A percentile compares a stretch with the other conserved stretches of the same genome.
Conservation (phyloP, 2,113 vertebrate species). For the Hyla sarda region DNA sequence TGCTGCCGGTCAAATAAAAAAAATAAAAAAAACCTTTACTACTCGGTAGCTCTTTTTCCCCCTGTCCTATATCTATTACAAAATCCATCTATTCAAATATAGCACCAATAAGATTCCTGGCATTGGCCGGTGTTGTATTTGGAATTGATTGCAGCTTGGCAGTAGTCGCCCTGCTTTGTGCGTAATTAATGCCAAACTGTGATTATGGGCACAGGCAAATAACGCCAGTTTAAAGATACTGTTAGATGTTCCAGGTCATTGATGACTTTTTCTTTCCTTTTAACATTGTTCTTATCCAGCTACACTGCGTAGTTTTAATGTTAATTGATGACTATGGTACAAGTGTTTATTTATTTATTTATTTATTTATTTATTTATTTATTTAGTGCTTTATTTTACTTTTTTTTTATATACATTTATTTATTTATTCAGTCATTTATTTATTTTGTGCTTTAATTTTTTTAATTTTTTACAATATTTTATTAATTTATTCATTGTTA, state of each 20-base stretch:
- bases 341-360: no score
- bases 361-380: no score
- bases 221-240: conserved; percentile 52
- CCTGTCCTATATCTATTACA: conserved; percentile 55
- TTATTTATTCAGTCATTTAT: no score
- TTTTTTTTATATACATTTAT: no score
- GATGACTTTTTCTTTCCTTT: conserved; percentile 27
- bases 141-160: conserved; percentile 60
- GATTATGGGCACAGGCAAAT: conserved; percentile 54
- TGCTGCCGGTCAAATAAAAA: background rate
- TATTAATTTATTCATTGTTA: no score
- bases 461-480: no score
- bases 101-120: conserved; percentile 58
- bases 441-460: no score
- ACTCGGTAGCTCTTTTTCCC: background rate
- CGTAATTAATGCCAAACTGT: conserved; percentile 60
- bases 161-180: conserved; percentile 51
- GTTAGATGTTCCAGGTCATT: conserved; percentile 54
- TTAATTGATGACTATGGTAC: conserved; percentile 6
- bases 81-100: conserved; percentile 59
- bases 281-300: conserved; percentile 29
- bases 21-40: background rate
- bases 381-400: no score
- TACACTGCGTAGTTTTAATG: background rate
- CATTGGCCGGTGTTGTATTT: conserved; percentile 56